A percentile compares a stretch with the other conserved stretches of the same genome.
These are phyloP conservation scores for Hippocampus zosterae DNA, from an alignment of 2,113 vertebrate genomes.

Conservation along the genomic window DNA sequence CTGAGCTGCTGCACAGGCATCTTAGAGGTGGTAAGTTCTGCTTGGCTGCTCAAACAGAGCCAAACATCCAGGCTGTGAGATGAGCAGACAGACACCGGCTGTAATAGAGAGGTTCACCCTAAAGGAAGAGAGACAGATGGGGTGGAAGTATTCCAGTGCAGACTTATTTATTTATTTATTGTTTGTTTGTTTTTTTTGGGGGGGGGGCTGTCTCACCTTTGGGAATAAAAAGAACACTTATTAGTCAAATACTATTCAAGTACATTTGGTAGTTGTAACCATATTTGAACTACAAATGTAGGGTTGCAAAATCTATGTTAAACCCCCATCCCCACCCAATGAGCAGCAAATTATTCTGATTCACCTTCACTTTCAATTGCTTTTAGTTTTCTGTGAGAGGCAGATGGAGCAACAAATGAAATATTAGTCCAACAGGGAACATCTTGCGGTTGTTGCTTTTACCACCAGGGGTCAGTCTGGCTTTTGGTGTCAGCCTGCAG, in stretches of 20 bases:
- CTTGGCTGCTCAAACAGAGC: slow-evolving; percentile 45
- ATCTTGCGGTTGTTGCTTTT: slow-evolving; percentile 14
- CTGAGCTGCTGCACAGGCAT: slow-evolving; percentile 6
- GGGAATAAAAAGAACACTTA: neutral
- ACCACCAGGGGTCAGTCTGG: slow-evolving; percentile 65
- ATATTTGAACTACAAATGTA: too few species aligned
- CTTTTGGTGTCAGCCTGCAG: slow-evolving; percentile 29
- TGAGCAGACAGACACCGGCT: slow-evolving; percentile 27
- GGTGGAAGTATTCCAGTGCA: slow-evolving; percentile 3
- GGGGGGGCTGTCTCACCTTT: neutral
- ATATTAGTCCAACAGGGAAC: neutral
- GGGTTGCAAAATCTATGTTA: neutral
- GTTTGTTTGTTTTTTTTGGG: too few species aligned
- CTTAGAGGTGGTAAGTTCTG: slow-evolving; percentile 41
- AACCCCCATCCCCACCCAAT: neutral
- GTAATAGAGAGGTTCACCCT: slow-evolving; percentile 7
- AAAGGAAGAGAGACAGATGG: slow-evolving; percentile 16
- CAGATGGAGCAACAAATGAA: neutral
- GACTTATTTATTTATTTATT: neutral
- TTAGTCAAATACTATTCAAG: neutral
- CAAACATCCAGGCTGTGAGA: slow-evolving; percentile 42
- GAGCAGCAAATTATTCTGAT: slow-evolving; percentile 12
- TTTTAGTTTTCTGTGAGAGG: neutral
- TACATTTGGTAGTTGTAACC: neutral
- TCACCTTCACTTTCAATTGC: slow-evolving; percentile 1